A percentile compares a stretch with the other conserved stretches of the same genome.
Evolutionary conservation across 2,113 vertebrate species (phyloP).

Genomic region (Urocitellus parryii): DNA sequence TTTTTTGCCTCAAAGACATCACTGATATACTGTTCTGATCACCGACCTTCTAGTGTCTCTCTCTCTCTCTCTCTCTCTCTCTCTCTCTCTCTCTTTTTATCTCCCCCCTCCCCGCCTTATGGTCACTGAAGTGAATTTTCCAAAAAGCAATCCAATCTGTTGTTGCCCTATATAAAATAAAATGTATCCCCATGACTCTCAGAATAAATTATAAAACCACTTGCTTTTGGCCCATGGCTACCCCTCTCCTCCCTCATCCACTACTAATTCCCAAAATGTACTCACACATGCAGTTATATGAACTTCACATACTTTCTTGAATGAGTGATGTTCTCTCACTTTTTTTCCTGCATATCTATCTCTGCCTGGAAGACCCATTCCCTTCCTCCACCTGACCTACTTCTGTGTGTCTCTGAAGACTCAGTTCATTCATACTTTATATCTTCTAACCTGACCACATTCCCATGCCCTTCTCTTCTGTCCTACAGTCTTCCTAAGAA

Average conservation of each 20-base stretch:
- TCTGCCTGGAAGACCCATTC: neutral
- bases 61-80: neutral
- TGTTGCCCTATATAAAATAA: conserved; percentile 45
- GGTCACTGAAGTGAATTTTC: neutral
- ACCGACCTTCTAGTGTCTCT: neutral
- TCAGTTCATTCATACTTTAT: conserved; percentile 33
- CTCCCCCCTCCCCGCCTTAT: neutral
- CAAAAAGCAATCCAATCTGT: neutral
- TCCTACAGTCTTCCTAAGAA: conserved; percentile 27
- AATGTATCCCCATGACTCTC: neutral
- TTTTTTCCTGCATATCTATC: neutral
- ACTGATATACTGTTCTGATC: neutral
- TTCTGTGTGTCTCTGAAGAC: neutral
- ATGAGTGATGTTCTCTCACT: neutral
- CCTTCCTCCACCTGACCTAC: neutral
- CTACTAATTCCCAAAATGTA: neutral
- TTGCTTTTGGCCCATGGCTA: neutral
- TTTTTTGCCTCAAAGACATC: neutral
- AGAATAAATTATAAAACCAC: conserved; percentile 36
- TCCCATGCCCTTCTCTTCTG: neutral
- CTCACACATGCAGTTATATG: neutral
- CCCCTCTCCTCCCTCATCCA: neutral
- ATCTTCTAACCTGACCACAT: conserved; percentile 22
- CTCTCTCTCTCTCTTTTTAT: neutral
- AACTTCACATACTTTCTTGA: neutral